Evolutionary conservation across 2,888 invertebrate species (phyloP).

Genomic region (Acrocyrtus sp.): DNA sequence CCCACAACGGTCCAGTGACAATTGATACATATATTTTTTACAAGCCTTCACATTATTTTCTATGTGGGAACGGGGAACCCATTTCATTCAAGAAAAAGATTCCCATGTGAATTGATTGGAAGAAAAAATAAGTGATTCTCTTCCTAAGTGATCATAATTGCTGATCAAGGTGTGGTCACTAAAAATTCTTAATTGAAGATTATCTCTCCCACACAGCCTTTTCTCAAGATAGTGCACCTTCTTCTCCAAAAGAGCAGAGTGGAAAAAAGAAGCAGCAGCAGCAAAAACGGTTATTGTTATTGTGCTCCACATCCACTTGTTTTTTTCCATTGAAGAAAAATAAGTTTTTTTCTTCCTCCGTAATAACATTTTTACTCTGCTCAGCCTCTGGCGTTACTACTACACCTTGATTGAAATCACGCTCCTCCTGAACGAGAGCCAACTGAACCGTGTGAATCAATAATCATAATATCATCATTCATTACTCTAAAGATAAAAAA

Average conservation of each 20-base stretch:
- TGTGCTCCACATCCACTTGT: slow-evolving; percentile 1
- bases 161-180: slow-evolving; percentile 44
- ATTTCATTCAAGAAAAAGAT: slow-evolving; percentile 7
- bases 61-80: slow-evolving; percentile 3
- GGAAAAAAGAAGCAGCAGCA: slow-evolving; percentile 8
- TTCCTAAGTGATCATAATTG: slow-evolving; percentile 39
- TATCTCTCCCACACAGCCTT: slow-evolving; percentile 18
- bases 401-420: not conserved
- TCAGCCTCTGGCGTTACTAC: slow-evolving; percentile 24
- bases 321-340: no score
- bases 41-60: no score
- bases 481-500: slow-evolving; percentile 31
- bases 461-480: slow-evolving; percentile 42
- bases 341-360: not conserved
- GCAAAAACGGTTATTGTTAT: slow-evolving; percentile 38
- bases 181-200: slow-evolving; percentile 40
- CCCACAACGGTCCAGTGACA: no score
- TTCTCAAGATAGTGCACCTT: no score
- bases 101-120: slow-evolving; percentile 27
- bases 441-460: slow-evolving; percentile 52
- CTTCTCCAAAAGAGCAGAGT: slow-evolving; percentile 26
- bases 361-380: no score
- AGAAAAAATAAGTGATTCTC: slow-evolving; percentile 7
- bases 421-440: slow-evolving; percentile 28
- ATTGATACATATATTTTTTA: no score